Conservation (phyloP, 2,797 vertebrate species). For the Ispidina lecontei region DNA sequence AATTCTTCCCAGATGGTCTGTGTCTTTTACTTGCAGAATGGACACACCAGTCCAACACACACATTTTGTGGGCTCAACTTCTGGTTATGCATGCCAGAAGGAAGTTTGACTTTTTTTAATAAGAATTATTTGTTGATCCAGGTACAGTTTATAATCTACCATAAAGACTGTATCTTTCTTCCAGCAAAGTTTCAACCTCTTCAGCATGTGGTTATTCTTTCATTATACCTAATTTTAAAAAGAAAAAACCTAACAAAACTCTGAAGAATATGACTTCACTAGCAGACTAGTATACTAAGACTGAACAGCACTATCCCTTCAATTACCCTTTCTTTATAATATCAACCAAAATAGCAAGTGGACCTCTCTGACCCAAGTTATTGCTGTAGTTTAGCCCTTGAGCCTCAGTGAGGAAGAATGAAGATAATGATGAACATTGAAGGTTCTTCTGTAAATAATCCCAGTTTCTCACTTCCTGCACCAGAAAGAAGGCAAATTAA, state of each 20-base stretch:
- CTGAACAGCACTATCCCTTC: background rate
- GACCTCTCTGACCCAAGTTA: background rate
- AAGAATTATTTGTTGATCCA: background rate
- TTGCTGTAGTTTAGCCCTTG: background rate
- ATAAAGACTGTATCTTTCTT: background rate
- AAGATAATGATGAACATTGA: background rate
- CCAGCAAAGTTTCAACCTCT: background rate
- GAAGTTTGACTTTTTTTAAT: background rate
- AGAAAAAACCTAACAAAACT: background rate
- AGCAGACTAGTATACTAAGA: background rate
- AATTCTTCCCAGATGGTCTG: background rate
- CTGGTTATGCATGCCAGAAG: background rate
- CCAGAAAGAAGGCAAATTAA: background rate
- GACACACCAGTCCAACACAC: background rate
- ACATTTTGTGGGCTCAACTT: background rate
- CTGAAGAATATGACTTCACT: background rate
- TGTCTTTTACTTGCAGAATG: background rate
- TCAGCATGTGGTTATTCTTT: background rate
- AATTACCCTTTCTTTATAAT: background rate
- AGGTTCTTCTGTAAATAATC: background rate
- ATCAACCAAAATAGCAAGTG: background rate
- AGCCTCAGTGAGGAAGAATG: background rate
- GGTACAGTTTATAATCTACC: background rate
- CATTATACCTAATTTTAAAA: background rate
- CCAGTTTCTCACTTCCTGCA: background rate